Evolutionary conservation across 2,113 vertebrate species (phyloP), one percentile per base, ranked within the genome.

Genomic region (Scortum barcoo): DNA sequence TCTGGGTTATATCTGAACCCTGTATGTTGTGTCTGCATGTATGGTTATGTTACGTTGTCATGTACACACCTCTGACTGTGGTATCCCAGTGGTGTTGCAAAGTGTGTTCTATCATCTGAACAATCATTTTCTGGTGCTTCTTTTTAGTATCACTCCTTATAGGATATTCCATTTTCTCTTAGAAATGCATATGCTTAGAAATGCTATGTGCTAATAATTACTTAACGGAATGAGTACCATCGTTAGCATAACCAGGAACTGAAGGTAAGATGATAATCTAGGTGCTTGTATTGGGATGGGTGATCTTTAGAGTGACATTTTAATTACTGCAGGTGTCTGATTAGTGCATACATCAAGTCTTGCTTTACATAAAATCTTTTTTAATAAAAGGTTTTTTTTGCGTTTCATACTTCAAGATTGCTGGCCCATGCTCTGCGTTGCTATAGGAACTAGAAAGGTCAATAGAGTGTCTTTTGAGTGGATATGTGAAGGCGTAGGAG

Each of bases 391-490:
- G 4, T 69, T 61, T 42, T 72, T 78, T 40, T 50, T 83, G 28
- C 54, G n/a, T 87, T 82, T 80, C 48, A 44, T 22, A 53, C 54
- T 61, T 68, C 54, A 69, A 65, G 71, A 48, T 62, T 54, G 58
- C 62, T 74, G 66, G 44, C 33, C 84, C 62, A 40, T 79, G 46
- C 72, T 86, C 80, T 61, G 36, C 66, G 89, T 91, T 93, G 89
- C 88, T 78, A 90, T 93, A 80, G 92, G 75, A 92, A 93, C 89
- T 48, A 53, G 24, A 90, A 91, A 90, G 85, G 80, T 91, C 85
- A 92, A 58, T 63, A 68, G 26, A 56, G 51, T 62, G 54, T 71
- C 19, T 88, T 86, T 70, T 67, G 75, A 84, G 84, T 77, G 84
- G 60, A 50, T 46, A 58, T 80, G 71, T 86, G 77, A 87, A 85